Evolutionary conservation across 2,888 invertebrate species (phyloP), one percentile per base, ranked within the genome.

Genomic region (Neoitamus cyanurus): DNA sequence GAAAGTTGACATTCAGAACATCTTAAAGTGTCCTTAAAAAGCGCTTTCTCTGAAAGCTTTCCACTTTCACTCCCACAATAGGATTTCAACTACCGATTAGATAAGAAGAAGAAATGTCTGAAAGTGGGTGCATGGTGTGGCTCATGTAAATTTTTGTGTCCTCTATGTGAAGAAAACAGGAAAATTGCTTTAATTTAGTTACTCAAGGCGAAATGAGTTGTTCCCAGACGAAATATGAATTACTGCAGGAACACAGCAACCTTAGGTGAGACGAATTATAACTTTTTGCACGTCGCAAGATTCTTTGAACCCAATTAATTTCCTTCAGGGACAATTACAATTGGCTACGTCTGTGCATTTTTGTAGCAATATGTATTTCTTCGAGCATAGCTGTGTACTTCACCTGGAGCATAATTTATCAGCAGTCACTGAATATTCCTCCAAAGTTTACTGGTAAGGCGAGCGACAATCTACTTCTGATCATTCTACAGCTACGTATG

Each of bases 351-450:
- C 46, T 87, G 77, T 86, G 86, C 68, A 75, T 86, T 48, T 72
- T 87, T 15, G 34, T 86, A 13, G 73, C 83, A 37, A 84, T 87
- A 58, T 87, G 87, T 77, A 72, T 85, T 20, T 69, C 86, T n/a
- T 86, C 88, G 34, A 88, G 88, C 3, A 87, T 88, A 11, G 87
- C 88, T 36, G 89, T 89, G 2, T 89, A 88, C 86, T 83, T 87
- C 11, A 87, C 87, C 72, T 89, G 89, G 89, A 88, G 87, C 82
- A 87, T 88, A 0, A 88, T 89, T 82, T 89, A 89, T 84, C 87
- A 84, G 46, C 86, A 88, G 70, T 87, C 88, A 1, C 80, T 88
- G 68, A 87, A 88, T 83, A 88, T 88, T 86, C 89, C 89, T 31
- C 88, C 88, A 70, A 87, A 88, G 85, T 84, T 88, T 85, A 86